Evolutionary conservation across 2,113 vertebrate species (phyloP).

Genomic region (Ploceus nigricollis): DNA sequence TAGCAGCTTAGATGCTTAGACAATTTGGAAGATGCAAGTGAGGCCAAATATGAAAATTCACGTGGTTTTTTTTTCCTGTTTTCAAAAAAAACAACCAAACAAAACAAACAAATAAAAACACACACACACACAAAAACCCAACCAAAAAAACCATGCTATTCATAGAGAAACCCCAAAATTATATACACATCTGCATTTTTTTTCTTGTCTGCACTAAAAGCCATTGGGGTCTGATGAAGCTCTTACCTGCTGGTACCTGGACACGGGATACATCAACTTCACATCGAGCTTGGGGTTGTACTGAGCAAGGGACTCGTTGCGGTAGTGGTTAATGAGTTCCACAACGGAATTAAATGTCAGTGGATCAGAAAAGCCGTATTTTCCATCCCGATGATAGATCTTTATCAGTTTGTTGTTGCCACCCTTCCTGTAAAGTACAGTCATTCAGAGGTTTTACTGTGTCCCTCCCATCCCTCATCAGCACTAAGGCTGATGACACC

Average conservation of each 20-base stretch:
- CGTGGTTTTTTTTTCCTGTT: not conserved
- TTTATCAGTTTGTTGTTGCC: conserved; percentile 96
- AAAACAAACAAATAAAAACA: not conserved
- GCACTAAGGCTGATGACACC: not conserved
- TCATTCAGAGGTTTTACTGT: not conserved
- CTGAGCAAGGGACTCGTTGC: conserved; percentile 90
- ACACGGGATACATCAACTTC: conserved; percentile 89
- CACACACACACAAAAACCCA: not conserved
- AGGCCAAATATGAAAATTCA: not conserved
- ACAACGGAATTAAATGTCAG: conserved; percentile 92
- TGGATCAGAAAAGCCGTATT: conserved; percentile 94
- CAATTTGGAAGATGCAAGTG: not conserved
- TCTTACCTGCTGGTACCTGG: conserved; percentile 87
- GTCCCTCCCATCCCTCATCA: not conserved
- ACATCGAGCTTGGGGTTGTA: conserved; percentile 95
- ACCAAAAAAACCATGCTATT: not conserved
- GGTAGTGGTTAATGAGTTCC: conserved; percentile 94
- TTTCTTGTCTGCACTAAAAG: not conserved
- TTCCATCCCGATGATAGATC: conserved; percentile 91
- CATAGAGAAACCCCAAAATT: not conserved
- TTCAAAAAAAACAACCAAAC: not conserved
- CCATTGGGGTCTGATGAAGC: not conserved
- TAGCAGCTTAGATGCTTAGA: not conserved
- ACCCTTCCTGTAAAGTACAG: conserved; percentile 85
- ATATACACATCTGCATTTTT: not conserved